phyloP scores from a whole-genome alignment of 2,888 invertebrate genomes.

The Trichacis sp. region DNA sequence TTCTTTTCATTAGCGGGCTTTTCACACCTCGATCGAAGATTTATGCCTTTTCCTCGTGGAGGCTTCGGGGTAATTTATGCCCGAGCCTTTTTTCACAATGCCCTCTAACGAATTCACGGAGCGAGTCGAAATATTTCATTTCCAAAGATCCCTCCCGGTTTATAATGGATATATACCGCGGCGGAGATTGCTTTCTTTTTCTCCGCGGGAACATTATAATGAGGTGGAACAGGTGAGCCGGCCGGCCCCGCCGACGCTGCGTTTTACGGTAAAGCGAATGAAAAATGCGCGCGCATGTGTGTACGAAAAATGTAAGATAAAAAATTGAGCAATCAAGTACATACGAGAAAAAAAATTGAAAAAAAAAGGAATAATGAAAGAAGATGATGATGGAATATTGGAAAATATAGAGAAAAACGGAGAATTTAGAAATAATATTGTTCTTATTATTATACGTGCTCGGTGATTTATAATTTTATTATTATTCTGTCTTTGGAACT shows the following conservation, averaged over 20 bases:
- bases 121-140: neutral
- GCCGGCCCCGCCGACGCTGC: neutral
- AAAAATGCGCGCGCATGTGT: conserved; percentile 1
- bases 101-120: conserved; percentile 4
- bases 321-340: too few species aligned
- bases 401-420: too few species aligned
- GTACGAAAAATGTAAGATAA: too few species aligned
- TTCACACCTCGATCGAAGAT: neutral
- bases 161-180: neutral
- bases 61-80: neutral
- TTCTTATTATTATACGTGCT: too few species aligned
- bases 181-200: conserved; percentile 3
- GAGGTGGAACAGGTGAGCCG: conserved; percentile 8
- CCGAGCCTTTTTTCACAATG: conserved; percentile 1
- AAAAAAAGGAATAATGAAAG: too few species aligned
- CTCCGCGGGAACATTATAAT: conserved; percentile 1
- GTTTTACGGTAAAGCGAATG: neutral
- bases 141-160: neutral
- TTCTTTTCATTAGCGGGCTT: conserved; percentile 1
- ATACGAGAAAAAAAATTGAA: too few species aligned
- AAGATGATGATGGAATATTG: too few species aligned
- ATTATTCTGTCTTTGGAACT: too few species aligned
- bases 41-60: neutral
- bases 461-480: neutral
- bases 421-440: too few species aligned